Conservation (phyloP, 2,888 invertebrate genomes). For the Pseudococcus viburni region DNA sequence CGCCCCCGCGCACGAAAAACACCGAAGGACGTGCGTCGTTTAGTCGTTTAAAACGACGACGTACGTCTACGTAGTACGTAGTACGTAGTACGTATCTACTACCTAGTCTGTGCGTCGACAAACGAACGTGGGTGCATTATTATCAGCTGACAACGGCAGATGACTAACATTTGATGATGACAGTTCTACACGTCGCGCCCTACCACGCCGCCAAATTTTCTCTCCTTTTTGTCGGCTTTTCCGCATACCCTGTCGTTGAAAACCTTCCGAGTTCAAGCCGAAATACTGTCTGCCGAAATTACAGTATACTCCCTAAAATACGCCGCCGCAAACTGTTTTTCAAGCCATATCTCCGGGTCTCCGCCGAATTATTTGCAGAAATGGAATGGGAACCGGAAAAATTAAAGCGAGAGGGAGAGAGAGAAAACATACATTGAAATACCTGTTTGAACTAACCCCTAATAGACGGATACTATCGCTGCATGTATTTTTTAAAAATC, state of each 20-base stretch:
- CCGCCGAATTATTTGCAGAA: too few relatives aligned
- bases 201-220: slow-evolving; percentile 1
- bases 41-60: slow-evolving; percentile 47
- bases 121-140: slow-evolving; percentile 63
- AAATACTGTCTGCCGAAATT: not conserved
- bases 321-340: too few relatives aligned
- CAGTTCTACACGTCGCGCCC: slow-evolving; percentile 46
- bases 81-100: too few relatives aligned
- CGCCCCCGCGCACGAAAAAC: not conserved
- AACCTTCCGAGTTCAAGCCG: too few relatives aligned
- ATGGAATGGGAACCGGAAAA: too few relatives aligned
- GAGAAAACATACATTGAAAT: too few relatives aligned
- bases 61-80: not conserved
- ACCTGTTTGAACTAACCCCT: too few relatives aligned
- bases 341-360: too few relatives aligned
- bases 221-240: not conserved
- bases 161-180: slow-evolving; percentile 64
- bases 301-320: too few relatives aligned
- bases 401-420: too few relatives aligned
- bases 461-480: too few relatives aligned
- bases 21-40: slow-evolving; percentile 35
- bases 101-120: slow-evolving; percentile 44
- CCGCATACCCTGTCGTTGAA: not conserved
- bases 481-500: too few relatives aligned
- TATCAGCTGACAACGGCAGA: slow-evolving; percentile 66